These are phyloP conservation scores for Sebastes melanostomus DNA, from an alignment of 2,797 vertebrate genomes.

Conservation along the genomic window DNA sequence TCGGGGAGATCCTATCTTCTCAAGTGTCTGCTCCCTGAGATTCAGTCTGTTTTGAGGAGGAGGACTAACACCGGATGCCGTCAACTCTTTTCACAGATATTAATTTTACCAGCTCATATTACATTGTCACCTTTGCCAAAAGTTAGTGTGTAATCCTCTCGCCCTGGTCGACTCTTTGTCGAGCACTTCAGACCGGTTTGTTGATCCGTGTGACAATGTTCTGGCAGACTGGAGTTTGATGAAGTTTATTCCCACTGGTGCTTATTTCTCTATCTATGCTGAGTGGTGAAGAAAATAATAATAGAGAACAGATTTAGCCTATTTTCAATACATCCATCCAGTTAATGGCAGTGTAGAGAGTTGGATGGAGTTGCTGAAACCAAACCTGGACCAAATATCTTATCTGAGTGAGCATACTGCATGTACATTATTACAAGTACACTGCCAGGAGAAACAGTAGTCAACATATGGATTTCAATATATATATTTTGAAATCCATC, in stretches of 20 bases:
- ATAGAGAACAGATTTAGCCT: not conserved
- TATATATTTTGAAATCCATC: not conserved
- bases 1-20: slow-evolving; percentile 83
- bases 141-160: slow-evolving; percentile 11
- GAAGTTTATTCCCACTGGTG: not conserved
- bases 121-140: slow-evolving; percentile 28
- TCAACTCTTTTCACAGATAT: not conserved
- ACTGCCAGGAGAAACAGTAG: no score
- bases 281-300: not conserved
- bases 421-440: no score
- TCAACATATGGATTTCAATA: no score
- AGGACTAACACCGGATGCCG: slow-evolving; percentile 23
- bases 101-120: slow-evolving; percentile 18
- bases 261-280: not conserved
- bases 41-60: slow-evolving; percentile 33
- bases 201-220: slow-evolving; percentile 13
- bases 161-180: not conserved
- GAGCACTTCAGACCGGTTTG: slow-evolving; percentile 5
- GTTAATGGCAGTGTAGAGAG: not conserved
- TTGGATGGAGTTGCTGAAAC: not conserved
- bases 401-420: no score
- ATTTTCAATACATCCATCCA: not conserved
- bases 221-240: not conserved
- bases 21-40: slow-evolving; percentile 50
- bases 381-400: not conserved